phyloP scores from a whole-genome alignment of 2,888 invertebrate species.

The Tipula lateralis region DNA sequence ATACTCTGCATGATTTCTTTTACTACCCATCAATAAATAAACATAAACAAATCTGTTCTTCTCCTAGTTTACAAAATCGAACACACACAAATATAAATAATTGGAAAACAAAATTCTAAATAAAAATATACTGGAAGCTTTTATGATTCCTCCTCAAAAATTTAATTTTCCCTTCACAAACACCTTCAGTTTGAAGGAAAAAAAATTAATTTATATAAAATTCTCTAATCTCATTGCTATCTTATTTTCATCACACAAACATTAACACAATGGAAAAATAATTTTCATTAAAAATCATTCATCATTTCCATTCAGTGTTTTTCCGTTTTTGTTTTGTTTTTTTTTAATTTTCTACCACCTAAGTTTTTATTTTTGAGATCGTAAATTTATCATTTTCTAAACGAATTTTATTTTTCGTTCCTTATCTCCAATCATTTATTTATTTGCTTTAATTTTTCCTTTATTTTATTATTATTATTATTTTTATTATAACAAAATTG shows the following conservation, averaged over 20 bases:
- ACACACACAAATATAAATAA: too few relatives aligned
- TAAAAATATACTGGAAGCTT: too few relatives aligned
- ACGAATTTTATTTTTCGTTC: not conserved
- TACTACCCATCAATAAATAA: too few relatives aligned
- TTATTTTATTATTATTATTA: not conserved
- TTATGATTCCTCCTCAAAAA: too few relatives aligned
- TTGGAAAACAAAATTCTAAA: too few relatives aligned
- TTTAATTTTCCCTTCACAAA: not conserved
- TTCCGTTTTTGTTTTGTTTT: not conserved
- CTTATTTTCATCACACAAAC: not conserved
- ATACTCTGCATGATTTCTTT: too few relatives aligned
- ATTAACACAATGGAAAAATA: not conserved
- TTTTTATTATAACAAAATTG: too few relatives aligned
- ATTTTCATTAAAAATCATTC: slow-evolving; percentile 1
- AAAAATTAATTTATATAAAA: not conserved
- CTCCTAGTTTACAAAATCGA: too few relatives aligned
- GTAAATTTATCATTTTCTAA: not conserved
- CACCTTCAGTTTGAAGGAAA: not conserved
- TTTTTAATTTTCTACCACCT: not conserved
- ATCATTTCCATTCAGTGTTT: not conserved
- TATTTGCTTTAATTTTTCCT: not conserved
- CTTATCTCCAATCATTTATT: not conserved
- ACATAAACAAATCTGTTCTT: too few relatives aligned
- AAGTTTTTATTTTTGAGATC: not conserved
- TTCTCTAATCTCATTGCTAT: not conserved